phyloP scores from a whole-genome alignment of 2,888 invertebrate species.

The Platerodrilus igneus region DNA sequence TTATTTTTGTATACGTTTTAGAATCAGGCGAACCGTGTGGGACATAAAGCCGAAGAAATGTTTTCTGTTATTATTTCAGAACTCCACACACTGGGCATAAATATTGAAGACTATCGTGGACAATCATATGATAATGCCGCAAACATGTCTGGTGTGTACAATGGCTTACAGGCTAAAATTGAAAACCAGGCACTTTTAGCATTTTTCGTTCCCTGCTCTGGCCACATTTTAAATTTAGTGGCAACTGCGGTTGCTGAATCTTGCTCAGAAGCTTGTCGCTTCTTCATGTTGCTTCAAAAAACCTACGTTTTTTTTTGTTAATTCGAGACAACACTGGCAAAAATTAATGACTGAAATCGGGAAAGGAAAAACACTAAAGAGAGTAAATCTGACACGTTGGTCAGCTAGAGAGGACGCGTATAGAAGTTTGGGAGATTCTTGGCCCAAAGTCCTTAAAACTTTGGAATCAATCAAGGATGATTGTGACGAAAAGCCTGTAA shows the following conservation, averaged over 20 bases:
- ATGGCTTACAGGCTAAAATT: no score
- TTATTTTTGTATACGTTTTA: no score
- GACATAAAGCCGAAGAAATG: constrained; percentile 26
- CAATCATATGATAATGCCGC: constrained; percentile 34
- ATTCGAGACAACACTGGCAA: constrained; percentile 28
- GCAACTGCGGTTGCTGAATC: no score
- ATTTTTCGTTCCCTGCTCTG: constrained; percentile 24
- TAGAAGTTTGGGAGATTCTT: constrained; percentile 27
- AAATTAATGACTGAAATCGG: no score
- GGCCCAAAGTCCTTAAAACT: constrained; percentile 23
- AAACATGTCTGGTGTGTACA: no score
- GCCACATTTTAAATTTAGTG: constrained; percentile 28
- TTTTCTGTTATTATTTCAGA: constrained; percentile 18
- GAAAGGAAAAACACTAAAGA: constrained; percentile 28
- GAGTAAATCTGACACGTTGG: constrained; percentile 35
- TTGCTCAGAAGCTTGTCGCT: no score
- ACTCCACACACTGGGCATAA: no score
- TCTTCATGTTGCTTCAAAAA: no score
- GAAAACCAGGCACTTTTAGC: constrained; percentile 12
- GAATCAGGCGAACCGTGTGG: constrained; percentile 13
- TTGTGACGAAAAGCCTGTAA: constrained; percentile 30
- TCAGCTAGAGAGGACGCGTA: constrained; percentile 30
- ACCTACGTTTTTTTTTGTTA: constrained; percentile 20
- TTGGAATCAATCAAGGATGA: constrained; percentile 29
- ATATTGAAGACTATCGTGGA: no score